Conservation (phyloP, 2,888 invertebrate species). For the Tetragonisca angustula region DNA sequence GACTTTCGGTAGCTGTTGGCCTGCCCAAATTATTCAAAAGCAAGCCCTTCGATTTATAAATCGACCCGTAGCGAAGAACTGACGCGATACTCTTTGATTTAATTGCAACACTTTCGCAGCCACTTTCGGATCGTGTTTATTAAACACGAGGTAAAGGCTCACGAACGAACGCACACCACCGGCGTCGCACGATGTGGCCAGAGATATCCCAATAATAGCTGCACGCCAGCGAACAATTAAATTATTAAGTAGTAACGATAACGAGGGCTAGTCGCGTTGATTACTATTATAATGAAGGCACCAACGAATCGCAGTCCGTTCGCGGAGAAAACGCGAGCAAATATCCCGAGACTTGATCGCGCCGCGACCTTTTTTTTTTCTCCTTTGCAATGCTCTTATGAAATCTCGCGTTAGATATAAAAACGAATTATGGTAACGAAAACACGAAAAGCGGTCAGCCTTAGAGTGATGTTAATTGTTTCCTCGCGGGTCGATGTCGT, state of each 20-base stretch:
- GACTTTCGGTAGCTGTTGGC: too few species aligned
- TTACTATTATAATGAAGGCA: constrained; percentile 78
- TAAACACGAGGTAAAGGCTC: constrained; percentile 24
- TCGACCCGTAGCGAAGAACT: too few species aligned
- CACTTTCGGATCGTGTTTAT: constrained; percentile 26
- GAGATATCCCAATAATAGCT: constrained; percentile 82
- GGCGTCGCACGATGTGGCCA: constrained; percentile 74
- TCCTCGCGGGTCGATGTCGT: neutral
- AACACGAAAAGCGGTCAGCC: neutral
- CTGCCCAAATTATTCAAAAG: too few species aligned
- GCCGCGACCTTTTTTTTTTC: neutral
- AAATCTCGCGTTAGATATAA: constrained; percentile 4
- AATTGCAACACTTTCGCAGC: constrained; percentile 10
- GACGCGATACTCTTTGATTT: neutral
- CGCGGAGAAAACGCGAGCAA: constrained; percentile 50
- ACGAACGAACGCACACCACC: constrained; percentile 19
- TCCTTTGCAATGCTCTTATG: neutral
- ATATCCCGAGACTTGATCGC: constrained; percentile 14
- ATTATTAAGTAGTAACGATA: constrained; percentile 83
- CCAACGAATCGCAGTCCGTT: constrained; percentile 42
- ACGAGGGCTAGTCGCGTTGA: constrained; percentile 78
- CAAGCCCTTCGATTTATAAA: neutral
- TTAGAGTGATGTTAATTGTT: constrained; percentile 5
- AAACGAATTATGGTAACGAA: constrained; percentile 6
- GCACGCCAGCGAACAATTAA: constrained; percentile 84